Evolutionary conservation across 2,113 vertebrate genomes (phyloP).

Genomic region (Bambusicola thoracicus): DNA sequence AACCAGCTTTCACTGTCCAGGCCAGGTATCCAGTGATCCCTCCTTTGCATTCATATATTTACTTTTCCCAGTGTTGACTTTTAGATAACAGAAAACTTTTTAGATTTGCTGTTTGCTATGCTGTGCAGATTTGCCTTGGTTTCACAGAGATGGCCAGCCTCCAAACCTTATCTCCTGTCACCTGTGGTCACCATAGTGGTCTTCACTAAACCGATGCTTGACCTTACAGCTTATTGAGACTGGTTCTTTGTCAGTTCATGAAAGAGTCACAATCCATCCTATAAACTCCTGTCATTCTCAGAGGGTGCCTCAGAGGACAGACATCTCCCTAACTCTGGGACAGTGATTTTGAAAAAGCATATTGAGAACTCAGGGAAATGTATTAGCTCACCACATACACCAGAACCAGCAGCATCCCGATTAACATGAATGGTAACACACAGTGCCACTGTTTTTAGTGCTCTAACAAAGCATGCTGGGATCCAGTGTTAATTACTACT

Average conservation of each 20-base stretch:
- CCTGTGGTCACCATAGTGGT: neutral
- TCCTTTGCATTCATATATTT: neutral
- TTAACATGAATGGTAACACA: accelerated
- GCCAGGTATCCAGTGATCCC: neutral
- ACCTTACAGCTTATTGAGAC: neutral
- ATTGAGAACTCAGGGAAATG: neutral
- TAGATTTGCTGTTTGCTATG: neutral
- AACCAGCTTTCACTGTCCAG: neutral
- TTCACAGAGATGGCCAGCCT: neutral
- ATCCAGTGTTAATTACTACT: neutral
- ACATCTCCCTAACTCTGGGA: neutral
- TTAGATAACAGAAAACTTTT: neutral
- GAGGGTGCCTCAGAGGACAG: neutral
- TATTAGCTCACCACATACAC: neutral
- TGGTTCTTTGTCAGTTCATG: neutral
- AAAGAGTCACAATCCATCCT: neutral
- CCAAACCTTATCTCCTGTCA: neutral
- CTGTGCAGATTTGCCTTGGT: neutral
- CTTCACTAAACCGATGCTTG: neutral
- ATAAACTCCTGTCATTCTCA: neutral
- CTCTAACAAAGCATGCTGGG: neutral
- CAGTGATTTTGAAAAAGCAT: neutral
- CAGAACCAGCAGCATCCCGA: neutral
- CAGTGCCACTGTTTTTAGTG: neutral
- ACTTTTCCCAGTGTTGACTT: neutral